Base-by-base conservation (phyloP, 1,140 invertebrate genomes). In the Eurosta solidaginis region DNA sequence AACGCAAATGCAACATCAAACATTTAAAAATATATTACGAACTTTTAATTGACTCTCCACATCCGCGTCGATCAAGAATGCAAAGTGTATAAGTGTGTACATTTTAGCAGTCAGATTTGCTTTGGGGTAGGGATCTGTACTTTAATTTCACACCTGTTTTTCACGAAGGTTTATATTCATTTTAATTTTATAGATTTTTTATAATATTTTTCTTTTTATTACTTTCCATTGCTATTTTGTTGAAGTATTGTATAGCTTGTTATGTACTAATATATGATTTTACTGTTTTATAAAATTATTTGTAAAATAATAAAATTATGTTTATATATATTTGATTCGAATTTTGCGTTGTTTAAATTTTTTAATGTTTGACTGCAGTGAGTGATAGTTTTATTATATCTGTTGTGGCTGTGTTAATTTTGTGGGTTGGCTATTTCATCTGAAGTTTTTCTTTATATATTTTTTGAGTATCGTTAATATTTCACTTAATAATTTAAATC, bases 401-500 rank as follows among this genome's bases (percentile, higher is more conserved):
- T 74, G 33, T 54, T 29, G 29, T 68, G 22, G 17, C 33, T 27
- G 54, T 59, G 54, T 77, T 47, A 22, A 33, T 25, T 50, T 40
- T 76, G n/a, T 76, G 40, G 27, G 59, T 63, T 54, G 29, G 44
- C 27, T 77, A 47, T 44, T 25, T 77, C 42, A 44, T 4, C 27
- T 9, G 42, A 27, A 68, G 10, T 68, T 17, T 78, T 74, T 52
- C 54, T 79, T 49, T 77, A 33, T 78, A 63, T 59, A 25, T 54
- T 77, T 54, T 75, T 40, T 68, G 59, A 33, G 52, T 36, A 40
- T 17, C 36, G 20, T 82, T 81, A 81, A 80, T 78, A 76, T 84
- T 82, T 86, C 80, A 82, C 84, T 86, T 86, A 85, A 82, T 79
- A 82, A 83, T 83, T 80, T 86, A 86, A 81, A 86, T 86, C 84